A percentile compares a stretch with the other conserved stretches of the same genome.
These are phyloP conservation scores for Ectemnius lituratus DNA, from an alignment of 2,888 invertebrate species.

Conservation along the genomic window DNA sequence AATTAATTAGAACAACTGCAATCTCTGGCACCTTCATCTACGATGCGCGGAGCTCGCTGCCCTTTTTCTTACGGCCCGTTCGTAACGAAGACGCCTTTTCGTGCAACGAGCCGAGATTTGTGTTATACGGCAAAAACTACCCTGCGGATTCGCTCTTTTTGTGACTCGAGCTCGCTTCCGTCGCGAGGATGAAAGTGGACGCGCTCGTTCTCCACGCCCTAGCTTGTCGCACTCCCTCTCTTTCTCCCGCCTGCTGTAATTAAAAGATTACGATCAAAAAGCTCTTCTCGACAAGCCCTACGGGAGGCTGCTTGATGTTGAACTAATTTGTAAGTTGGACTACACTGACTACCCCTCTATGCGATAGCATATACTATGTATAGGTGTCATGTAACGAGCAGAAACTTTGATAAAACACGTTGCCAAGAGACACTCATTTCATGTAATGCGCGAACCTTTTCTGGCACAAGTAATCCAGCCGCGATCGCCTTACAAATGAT, in stretches of 20 bases:
- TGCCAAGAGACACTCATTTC: constrained; percentile 22
- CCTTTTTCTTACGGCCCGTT: background rate
- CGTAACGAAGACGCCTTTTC: constrained; percentile 11
- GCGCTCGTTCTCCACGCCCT: background rate
- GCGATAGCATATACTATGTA: background rate
- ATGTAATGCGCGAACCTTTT: background rate
- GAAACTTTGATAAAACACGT: constrained; percentile 36
- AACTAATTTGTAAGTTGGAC: constrained; percentile 51
- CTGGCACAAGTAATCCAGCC: background rate
- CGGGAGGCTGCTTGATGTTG: constrained; percentile 28
- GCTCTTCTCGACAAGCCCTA: constrained; percentile 17
- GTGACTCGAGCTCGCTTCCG: constrained; percentile 11
- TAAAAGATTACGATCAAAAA: constrained; percentile 57
- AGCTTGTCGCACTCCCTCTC: background rate
- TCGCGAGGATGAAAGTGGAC: background rate
- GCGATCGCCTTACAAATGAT: no score
- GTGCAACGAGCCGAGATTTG: constrained; percentile 6
- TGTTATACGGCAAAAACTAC: background rate
- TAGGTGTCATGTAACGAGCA: constrained; percentile 21
- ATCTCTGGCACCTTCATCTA: background rate
- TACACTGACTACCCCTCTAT: background rate
- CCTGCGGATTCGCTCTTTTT: constrained; percentile 23
- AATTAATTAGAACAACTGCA: constrained; percentile 35
- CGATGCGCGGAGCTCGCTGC: background rate
- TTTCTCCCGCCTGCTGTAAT: constrained; percentile 33